Evolutionary conservation across 2,888 invertebrate species (phyloP), one percentile per base, ranked within the genome.

Genomic region (Masnerella sp.): DNA sequence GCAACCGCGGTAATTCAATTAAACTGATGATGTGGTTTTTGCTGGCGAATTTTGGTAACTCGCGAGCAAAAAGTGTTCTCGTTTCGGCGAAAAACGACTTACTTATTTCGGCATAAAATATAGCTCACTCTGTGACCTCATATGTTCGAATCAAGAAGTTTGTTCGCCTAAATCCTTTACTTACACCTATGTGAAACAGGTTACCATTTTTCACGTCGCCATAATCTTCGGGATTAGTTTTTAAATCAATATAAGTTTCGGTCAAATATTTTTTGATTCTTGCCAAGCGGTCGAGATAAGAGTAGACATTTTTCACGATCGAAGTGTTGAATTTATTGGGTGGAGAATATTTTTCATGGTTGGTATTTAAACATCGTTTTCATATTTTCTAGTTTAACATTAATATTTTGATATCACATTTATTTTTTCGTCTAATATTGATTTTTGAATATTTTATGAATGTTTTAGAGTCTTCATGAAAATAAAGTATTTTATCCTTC

Each of bases 71-170:
- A 14, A 28, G 43, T 14, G 5, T 45, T 45, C 9, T 7, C 9
- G 22, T 45, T 45, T 7, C 18, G 11, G 18, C 32, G 18, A 51
- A 36, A 51, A 51, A 34, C 22, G 20, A 22, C 12, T 38, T 52
- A 52, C 14, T 30, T 47, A 47, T 30, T 40, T 56, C 32, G 15
- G 20, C 14, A 20, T 14, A 43, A 56, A 32, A 56, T 58, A 45
- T 43, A 43, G 28, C 40, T 54, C 28, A 30, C 30, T 9, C 34
- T 45, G 15, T 45, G 43, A 58, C 58, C 43, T 45, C 58, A 22
- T 58, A 45, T 25, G 34, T 58, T 58, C 43, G 17, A 58, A 58
- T 58, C 43, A 58, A 32, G 58, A 58, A 58, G 30, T 58, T 45
- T 28, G 34, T 30, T 34, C 15, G 43, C 28, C 34, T 58, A 45